Base-by-base conservation (phyloP, 1,140 invertebrate species). In the Oryctes rhinoceros region DNA sequence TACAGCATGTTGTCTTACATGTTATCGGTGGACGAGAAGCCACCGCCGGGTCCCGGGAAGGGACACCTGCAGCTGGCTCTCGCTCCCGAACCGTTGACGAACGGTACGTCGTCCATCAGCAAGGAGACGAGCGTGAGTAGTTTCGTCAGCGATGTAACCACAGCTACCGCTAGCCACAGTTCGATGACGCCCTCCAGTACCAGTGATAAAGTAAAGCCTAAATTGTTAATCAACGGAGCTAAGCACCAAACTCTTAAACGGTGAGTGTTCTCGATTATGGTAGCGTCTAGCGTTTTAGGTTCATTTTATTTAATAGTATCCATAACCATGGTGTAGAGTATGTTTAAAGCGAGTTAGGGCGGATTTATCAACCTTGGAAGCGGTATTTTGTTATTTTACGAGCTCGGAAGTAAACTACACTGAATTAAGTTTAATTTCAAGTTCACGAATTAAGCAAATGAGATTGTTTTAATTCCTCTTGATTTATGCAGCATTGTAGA, bases 21-120 rank as follows among this genome's bases (percentile, higher is more conserved):
- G 90, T 88, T 92, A 82, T 91, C 91, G 24, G 89, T 91, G 78
- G 91, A 91, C 81, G 91, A 92, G 83, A 92, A 92, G 85, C 91
- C 91, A 20, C 91, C 90, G 13, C 89, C 89, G 80, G 90, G 86
- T 67, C 90, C 90, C 10, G 88, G 85, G 9, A 90, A 90, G 82
- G 86, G 86, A 15, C 88, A 90, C 80, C 89, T 90, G 49, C 89
- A 90, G 48, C 84, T 91, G 81, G 79, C 76, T 15, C 77, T 80
- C 49, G 71, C 20, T 11, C 80, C 81, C 53, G 80, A 85, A 79
- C 80, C 80, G 48, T 78, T 82, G 76, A 80, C 81, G 49, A 84
- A 84, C 77, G 81, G 84, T 10, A 76, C 65, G 10, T 84, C 82
- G 65, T 83, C 85, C 30, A 87, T 87, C 67, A 86, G 85, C 80